Percentiles rank a stretch among this genome's conserved stretches.
These are phyloP conservation scores for Andrena bicolor DNA, from an alignment of 2,888 invertebrate genomes.

Conservation along the genomic window DNA sequence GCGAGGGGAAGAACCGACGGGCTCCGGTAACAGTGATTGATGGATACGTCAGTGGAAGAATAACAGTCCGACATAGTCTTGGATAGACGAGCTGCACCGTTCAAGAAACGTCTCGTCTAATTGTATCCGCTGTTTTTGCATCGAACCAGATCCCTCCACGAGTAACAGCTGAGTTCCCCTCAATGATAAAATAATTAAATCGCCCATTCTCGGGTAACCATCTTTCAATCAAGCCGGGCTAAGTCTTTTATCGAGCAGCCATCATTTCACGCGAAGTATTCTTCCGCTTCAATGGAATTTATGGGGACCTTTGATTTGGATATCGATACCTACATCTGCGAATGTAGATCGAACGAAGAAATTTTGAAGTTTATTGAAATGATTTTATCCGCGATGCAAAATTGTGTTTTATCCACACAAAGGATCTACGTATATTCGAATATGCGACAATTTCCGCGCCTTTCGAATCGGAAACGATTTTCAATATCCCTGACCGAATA, in stretches of 20 bases:
- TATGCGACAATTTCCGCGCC: constrained; percentile 30
- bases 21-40: constrained; percentile 50
- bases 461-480: constrained; percentile 56
- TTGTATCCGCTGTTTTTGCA: constrained; percentile 54
- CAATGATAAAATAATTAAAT: constrained; percentile 60
- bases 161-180: constrained; percentile 43
- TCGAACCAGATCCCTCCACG: constrained; percentile 18
- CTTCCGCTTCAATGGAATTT: not conserved
- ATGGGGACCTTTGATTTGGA: not conserved
- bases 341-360: not conserved
- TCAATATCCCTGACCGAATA: constrained; percentile 58
- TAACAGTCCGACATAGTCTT: constrained; percentile 48
- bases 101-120: constrained; percentile 54
- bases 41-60: constrained; percentile 58
- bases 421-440: constrained; percentile 11
- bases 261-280: not conserved
- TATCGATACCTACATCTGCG: too few relatives aligned
- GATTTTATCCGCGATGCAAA: not conserved
- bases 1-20: constrained; percentile 36
- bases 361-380: not conserved
- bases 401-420: constrained; percentile 13
- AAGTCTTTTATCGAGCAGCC: not conserved
- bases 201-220: not conserved
- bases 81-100: constrained; percentile 35
- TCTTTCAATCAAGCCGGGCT: not conserved